Base-by-base conservation (phyloP, 2,113 vertebrate genomes). In the Sialia sialis region DNA sequence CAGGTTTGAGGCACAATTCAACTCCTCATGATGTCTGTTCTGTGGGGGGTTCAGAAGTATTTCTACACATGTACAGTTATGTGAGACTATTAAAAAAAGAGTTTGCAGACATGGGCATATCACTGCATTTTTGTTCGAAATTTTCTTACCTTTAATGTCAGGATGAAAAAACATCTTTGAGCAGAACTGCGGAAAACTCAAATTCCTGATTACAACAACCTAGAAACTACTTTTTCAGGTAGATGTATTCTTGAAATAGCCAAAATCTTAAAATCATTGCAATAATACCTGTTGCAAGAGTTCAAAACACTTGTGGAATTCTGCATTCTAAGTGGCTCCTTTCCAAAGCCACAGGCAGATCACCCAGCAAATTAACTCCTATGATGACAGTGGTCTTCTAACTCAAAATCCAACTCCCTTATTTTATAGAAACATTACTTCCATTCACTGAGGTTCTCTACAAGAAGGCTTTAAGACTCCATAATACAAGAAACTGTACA, bases 81-180 rank as follows among this genome's bases (percentile, higher is more conserved):
- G 64, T 43, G 10, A 13, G 29, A 29, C 16, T 68, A 63, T 11
- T 21, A 49, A 68, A 70, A 32, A 77, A 49, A 43, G 29, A 10
- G 4, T 41, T 67, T 49, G 30, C 15, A 66, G n/a, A 20, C 0
- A 0, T 12, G 7, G 64, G 23, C 2, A 0, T 73, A 56, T 59
- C 3, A 0, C 6, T 48, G 9, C n/a, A 66, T 23, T 87, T 75
- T 21, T 76, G 11, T 36, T 76, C 25, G 29, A 85, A 79, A 27
- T 66, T 48, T 64, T 74, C 55, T 70, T 39, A 66, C 8, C 16
- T 78, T 62, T 39, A 66, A 34, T 5, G 19, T 32, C 36, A 60
- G 5, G 30, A 81, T 70, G 38, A 78, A 7, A 78, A 7, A 90
- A 48, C 11, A n/a, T 20, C 19, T 75, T 39, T 11, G 26, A 70